These are phyloP conservation scores for Leontocebus nigricollis DNA, from an alignment of 2,797 vertebrate species.

Conservation along the genomic window DNA sequence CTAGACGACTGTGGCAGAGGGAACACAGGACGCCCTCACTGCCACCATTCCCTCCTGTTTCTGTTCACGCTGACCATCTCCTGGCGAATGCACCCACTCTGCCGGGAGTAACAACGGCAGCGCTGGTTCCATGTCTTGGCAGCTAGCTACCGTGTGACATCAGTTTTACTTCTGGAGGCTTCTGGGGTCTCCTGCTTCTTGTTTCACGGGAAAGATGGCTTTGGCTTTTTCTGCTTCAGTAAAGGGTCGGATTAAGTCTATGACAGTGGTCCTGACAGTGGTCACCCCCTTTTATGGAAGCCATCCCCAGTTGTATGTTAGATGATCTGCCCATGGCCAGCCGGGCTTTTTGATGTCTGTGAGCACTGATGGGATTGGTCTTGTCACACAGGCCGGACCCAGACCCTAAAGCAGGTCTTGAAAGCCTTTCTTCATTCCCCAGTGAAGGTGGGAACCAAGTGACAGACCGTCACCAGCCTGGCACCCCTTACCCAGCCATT, in stretches of 20 bases:
- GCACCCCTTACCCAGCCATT: neutral
- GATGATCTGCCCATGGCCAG: neutral
- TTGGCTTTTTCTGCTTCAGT: neutral
- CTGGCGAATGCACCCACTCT: neutral
- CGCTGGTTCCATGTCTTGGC: rapidly evolving
- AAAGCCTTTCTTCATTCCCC: neutral
- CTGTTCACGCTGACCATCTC: neutral
- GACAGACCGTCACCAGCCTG: neutral
- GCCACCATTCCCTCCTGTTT: neutral
- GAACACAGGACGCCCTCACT: neutral
- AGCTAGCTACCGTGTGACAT: neutral
- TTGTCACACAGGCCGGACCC: neutral
- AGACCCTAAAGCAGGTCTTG: neutral
- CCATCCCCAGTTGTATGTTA: neutral
- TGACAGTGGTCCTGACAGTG: neutral
- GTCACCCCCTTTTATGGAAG: neutral
- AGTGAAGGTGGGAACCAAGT: neutral
- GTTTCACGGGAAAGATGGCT: neutral
- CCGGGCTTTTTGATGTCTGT: neutral
- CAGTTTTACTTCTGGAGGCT: neutral
- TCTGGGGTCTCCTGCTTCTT: neutral
- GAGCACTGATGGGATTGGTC: neutral
- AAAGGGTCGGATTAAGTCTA: neutral
- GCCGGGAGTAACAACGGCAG: neutral
- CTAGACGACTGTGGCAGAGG: neutral